These are phyloP conservation scores for Phaethon lepturus DNA, from an alignment of 2,113 vertebrate genomes.

Conservation along the genomic window DNA sequence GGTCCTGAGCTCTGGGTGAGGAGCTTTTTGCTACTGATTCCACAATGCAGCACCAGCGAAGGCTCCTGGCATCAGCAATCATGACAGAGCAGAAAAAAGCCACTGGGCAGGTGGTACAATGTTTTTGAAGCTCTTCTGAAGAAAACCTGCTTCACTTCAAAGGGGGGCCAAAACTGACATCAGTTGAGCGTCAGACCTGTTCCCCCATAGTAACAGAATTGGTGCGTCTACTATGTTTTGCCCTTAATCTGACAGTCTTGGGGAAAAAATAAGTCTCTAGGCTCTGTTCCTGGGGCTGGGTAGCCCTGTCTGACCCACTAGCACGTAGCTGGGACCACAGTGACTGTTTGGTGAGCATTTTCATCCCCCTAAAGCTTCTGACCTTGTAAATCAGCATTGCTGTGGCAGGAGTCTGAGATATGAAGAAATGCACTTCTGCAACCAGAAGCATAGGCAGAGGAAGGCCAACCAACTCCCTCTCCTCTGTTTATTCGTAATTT, in stretches of 20 bases:
- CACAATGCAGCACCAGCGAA: neutral
- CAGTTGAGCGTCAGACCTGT: rapidly evolving
- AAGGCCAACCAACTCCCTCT: neutral
- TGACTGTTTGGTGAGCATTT: neutral
- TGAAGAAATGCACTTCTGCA: neutral
- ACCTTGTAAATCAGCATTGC: neutral
- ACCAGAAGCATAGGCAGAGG: neutral
- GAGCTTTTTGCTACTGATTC: neutral
- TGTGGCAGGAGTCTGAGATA: neutral
- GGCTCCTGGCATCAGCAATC: neutral
- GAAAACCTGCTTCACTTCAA: neutral
- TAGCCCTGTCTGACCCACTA: neutral
- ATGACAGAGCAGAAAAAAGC: neutral
- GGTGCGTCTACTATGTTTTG: neutral
- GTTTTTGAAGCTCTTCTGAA: neutral
- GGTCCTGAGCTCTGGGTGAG: neutral
- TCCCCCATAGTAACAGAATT: neutral
- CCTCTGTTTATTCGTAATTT: neutral
- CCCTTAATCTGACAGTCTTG: neutral
- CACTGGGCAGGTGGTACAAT: neutral
- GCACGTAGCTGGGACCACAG: neutral
- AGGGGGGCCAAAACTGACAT: neutral
- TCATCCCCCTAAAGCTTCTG: neutral
- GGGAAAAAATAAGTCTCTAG: neutral
- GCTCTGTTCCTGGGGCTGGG: neutral